These are phyloP conservation scores for Drepana falcataria DNA, from an alignment of 2,888 invertebrate species.

Conservation along the genomic window DNA sequence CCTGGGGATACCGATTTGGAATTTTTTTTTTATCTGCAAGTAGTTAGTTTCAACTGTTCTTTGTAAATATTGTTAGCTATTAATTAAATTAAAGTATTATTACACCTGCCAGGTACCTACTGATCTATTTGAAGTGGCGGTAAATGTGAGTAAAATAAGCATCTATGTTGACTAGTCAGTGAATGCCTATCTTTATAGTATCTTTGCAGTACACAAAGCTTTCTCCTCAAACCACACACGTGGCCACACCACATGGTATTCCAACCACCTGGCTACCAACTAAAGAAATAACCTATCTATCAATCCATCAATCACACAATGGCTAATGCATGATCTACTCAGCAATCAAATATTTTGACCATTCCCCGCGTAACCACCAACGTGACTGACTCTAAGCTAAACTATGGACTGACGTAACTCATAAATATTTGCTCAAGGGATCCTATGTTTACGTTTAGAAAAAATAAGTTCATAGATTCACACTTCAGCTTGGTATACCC, in stretches of 20 bases:
- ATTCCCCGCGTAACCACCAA: slow-evolving; percentile 21
- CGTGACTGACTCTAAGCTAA: slow-evolving; percentile 5
- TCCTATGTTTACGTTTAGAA: neutral
- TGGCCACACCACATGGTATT: neutral
- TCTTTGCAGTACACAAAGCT: too few species aligned
- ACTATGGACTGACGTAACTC: neutral
- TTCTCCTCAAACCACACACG: neutral
- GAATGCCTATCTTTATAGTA: too few species aligned
- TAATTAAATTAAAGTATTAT: too few species aligned
- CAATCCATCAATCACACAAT: slow-evolving; percentile 30
- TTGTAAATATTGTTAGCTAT: too few species aligned
- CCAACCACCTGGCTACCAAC: slow-evolving; percentile 6
- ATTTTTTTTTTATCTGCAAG: too few species aligned
- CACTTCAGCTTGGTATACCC: slow-evolving; percentile 12
- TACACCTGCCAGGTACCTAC: too few species aligned
- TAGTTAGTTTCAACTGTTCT: too few species aligned
- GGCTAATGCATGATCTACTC: slow-evolving; percentile 41
- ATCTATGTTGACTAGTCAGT: too few species aligned
- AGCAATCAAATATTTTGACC: slow-evolving; percentile 38
- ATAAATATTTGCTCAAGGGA: neutral
- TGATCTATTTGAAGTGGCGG: too few species aligned
- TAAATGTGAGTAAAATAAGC: too few species aligned
- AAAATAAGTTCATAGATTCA: neutral
- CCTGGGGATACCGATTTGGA: too few species aligned
- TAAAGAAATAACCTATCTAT: slow-evolving; percentile 29